Evolutionary conservation across 2,888 invertebrate species (phyloP).

Genomic region (Disparrhopalites patrizii): DNA sequence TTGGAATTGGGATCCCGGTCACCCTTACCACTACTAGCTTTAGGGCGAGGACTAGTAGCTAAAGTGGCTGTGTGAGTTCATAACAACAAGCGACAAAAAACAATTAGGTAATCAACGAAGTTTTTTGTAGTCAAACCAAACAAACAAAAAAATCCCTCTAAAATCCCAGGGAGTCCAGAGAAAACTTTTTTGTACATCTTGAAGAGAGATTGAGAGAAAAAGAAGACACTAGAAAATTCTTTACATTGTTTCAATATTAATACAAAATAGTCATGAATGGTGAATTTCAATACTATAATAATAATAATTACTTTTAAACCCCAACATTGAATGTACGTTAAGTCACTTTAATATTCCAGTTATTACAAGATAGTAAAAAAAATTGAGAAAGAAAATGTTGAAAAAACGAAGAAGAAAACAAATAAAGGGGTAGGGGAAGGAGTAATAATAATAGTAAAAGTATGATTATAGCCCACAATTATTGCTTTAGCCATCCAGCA

Average conservation of each 20-base stretch:
- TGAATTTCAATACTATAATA: not conserved
- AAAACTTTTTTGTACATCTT: slow-evolving; percentile 15
- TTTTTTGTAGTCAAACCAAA: too few relatives aligned
- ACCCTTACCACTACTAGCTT: slow-evolving; percentile 49
- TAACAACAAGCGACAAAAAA: slow-evolving; percentile 48
- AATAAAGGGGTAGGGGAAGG: not conserved
- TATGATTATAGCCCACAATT: slow-evolving; percentile 19
- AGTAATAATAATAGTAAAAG: not conserved
- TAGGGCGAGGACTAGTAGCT: slow-evolving; percentile 49
- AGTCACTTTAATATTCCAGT: not conserved
- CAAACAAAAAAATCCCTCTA: slow-evolving; percentile 22
- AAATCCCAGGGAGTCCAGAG: slow-evolving; percentile 19
- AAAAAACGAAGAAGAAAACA: too few relatives aligned
- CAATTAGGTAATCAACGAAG: slow-evolving; percentile 34
- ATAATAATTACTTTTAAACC: slow-evolving; percentile 6
- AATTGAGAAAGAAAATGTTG: too few relatives aligned
- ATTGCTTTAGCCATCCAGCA: slow-evolving; percentile 23
- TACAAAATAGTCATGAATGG: too few relatives aligned
- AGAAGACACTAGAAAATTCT: too few relatives aligned
- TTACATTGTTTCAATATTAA: too few relatives aligned
- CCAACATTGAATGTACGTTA: slow-evolving; percentile 16
- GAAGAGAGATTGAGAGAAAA: too few relatives aligned
- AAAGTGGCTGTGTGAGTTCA: slow-evolving; percentile 49
- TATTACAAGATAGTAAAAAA: not conserved
- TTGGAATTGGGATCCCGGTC: slow-evolving; percentile 48